Evolutionary conservation across 2,113 vertebrate species (phyloP).

Genomic region (Cololabis saira): DNA sequence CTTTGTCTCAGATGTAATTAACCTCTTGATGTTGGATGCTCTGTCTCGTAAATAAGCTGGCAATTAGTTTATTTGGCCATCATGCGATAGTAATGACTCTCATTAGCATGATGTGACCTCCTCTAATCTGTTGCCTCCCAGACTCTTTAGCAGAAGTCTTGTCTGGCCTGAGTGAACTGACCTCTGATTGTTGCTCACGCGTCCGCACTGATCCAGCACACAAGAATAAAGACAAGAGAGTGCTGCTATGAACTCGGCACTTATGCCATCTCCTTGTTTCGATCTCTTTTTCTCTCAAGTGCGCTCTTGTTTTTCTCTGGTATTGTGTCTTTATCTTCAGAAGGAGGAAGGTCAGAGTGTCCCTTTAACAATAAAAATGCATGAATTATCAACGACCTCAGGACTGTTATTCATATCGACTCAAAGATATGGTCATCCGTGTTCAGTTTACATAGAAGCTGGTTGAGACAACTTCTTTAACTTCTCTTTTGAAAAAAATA

Average conservation of each 20-base stretch:
- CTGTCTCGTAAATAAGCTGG: constrained; percentile 73
- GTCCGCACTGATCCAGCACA: constrained; percentile 34
- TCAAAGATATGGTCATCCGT: constrained; percentile 20
- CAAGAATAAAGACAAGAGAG: constrained; percentile 20
- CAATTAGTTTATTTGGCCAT: constrained; percentile 84
- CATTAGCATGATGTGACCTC: constrained; percentile 81
- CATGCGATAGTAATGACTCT: constrained; percentile 83
- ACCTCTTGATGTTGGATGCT: constrained; percentile 80
- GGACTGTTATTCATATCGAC: constrained; percentile 27
- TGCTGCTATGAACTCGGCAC: constrained; percentile 29
- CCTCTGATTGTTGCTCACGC: constrained; percentile 55
- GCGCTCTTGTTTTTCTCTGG: not conserved
- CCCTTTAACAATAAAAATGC: constrained; percentile 18
- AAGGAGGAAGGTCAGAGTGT: constrained; percentile 23
- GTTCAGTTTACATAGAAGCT: too few relatives aligned
- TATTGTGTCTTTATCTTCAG: constrained; percentile 55
- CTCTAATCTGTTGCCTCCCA: constrained; percentile 73
- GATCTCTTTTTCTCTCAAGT: constrained; percentile 15
- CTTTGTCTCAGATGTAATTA: constrained; percentile 85
- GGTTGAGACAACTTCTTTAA: constrained; percentile 14
- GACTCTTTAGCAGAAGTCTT: constrained; percentile 52
- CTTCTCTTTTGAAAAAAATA: constrained; percentile 22
- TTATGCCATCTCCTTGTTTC: too few relatives aligned
- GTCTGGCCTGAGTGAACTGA: constrained; percentile 36
- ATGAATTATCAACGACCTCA: constrained; percentile 36